Evolutionary conservation across 2,797 vertebrate species (phyloP), one percentile per base, ranked within the genome.

Genomic region (Lacerta agilis): DNA sequence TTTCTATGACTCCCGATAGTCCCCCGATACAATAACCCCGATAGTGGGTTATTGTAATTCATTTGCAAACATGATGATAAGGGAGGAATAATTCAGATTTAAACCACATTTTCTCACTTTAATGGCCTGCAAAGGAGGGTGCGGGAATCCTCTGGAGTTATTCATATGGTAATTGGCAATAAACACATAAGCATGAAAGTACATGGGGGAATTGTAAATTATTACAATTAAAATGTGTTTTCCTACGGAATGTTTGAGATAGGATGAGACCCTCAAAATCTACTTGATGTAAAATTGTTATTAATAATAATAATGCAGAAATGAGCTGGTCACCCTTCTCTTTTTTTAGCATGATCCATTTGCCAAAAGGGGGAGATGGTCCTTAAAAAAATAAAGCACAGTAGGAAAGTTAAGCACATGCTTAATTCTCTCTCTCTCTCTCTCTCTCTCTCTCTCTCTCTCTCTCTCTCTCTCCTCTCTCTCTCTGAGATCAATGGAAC

Each of bases 141-240:
- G n/a, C 3, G 75, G 49, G 45, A 33, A 18, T 75, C 55, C 36
- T 41, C 69, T 41, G n/a, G 25, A 84, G 33, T 23, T 17, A 36
- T 36, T 84, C 71, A 73, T 75, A 4, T 55, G 25, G 69, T 61
- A 84, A 84, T 75, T 84, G 82, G 71, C 23, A 41, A 61, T 84
- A 84, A 73, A 83, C 71, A 72, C 25, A n/a, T 83, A 83, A 83
- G 36, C 83, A 29, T 75, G 45, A 15, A 73, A 73, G 69, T 36
- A 58, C 82, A 58, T 7, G 23, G 33, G 49, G 83, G 29, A 61
- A 49, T 58, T 73, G 55, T 84, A 61, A 84, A 84, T 84, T 61
- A 43, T 76, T 75, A 58, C 83, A 64, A 85, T 85, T 85, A 85
- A 61, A 75, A 85, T 75, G 8, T 25, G 61, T 76, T 76, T 72